Evolutionary conservation across 2,797 vertebrate genomes (phyloP).

Genomic region (Eulemur mongoz): DNA sequence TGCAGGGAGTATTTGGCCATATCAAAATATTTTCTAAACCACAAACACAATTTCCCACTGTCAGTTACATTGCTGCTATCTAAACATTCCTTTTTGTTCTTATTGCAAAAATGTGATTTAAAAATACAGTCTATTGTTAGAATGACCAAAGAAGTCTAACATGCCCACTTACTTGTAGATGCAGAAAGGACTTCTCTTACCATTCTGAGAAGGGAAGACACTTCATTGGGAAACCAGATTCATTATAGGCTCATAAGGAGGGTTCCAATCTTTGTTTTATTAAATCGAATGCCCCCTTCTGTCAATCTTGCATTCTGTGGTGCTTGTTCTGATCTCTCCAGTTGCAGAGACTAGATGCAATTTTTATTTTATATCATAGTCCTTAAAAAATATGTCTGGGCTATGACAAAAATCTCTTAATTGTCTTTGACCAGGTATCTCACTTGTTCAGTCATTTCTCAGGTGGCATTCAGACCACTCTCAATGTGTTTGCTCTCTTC

Average conservation of each 20-base stretch:
- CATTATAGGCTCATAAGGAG: background rate
- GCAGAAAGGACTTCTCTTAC: background rate
- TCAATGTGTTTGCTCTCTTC: background rate
- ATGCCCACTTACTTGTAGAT: background rate
- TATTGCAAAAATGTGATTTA: background rate
- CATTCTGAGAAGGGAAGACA: background rate
- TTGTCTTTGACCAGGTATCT: background rate
- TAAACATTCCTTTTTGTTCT: background rate
- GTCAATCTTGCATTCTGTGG: background rate
- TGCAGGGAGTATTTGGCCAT: background rate
- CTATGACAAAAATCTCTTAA: background rate
- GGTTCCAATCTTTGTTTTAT: background rate
- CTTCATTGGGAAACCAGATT: background rate
- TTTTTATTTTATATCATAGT: background rate
- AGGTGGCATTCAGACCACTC: background rate
- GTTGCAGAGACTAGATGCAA: background rate
- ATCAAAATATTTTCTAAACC: slow-evolving; percentile 1
- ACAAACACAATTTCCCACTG: background rate
- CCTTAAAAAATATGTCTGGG: background rate
- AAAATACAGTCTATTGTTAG: background rate
- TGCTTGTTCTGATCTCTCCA: background rate
- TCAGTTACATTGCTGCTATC: background rate
- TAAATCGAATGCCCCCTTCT: background rate
- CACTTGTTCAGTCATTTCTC: background rate
- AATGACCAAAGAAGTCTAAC: background rate